phyloP scores from a whole-genome alignment of 1,140 invertebrate species.

The Carposina sasakii region DNA sequence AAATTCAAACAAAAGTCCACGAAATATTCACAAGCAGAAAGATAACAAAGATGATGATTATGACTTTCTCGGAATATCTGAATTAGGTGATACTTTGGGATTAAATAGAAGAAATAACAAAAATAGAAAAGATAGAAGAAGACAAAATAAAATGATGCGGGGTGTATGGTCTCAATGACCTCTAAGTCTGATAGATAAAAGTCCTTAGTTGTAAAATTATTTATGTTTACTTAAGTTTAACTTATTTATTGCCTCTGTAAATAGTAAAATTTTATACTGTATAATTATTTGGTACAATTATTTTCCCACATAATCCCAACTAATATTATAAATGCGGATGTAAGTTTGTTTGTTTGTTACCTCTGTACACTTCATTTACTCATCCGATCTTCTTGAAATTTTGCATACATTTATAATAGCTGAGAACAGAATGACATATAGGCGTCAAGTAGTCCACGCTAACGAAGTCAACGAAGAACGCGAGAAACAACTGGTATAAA shows the following conservation, averaged over 20 bases:
- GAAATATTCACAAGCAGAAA: constrained; percentile 32
- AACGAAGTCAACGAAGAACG: too few relatives aligned
- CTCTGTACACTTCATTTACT: too few relatives aligned
- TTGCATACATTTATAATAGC: too few relatives aligned
- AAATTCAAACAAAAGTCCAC: constrained; percentile 41
- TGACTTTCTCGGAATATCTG: constrained; percentile 33
- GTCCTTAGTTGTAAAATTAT: constrained; percentile 41
- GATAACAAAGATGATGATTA: constrained; percentile 31
- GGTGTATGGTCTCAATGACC: constrained; percentile 54
- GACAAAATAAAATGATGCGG: constrained; percentile 72
- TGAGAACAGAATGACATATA: too few relatives aligned
- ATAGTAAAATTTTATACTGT: constrained; percentile 46
- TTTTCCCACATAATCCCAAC: too few relatives aligned
- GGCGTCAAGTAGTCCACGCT: too few relatives aligned
- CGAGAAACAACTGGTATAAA: too few relatives aligned
- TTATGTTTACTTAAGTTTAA: constrained; percentile 45
- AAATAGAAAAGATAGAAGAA: constrained; percentile 49
- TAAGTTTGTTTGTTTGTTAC: constrained; percentile 16
- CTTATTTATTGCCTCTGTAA: constrained; percentile 56
- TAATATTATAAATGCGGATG: too few relatives aligned
- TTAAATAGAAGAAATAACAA: constrained; percentile 16
- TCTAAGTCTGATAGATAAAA: constrained; percentile 34
- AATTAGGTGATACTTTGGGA: constrained; percentile 3
- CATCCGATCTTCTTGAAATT: too few relatives aligned
- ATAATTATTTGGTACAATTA: constrained; percentile 29